Evolutionary conservation across 2,113 vertebrate genomes (phyloP).

Genomic region (Phaetusa simplex): DNA sequence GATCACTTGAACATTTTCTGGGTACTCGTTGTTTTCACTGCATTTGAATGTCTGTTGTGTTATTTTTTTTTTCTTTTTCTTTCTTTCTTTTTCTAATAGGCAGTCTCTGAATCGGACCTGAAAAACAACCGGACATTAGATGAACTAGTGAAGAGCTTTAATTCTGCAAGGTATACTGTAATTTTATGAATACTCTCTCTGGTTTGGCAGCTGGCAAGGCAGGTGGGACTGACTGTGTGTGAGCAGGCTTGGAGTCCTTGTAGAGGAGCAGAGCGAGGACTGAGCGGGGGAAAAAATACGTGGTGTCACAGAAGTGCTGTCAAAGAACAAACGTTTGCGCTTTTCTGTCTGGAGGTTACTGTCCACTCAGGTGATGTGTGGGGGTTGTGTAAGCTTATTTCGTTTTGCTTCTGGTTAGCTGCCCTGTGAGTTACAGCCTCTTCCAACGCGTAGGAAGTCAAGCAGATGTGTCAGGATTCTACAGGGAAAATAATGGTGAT

Average conservation of each 20-base stretch:
- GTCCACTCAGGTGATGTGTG: neutral
- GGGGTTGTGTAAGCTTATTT: neutral
- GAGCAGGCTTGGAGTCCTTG: neutral
- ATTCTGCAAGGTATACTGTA: slow-evolving; percentile 80
- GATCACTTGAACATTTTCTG: slow-evolving; percentile 13
- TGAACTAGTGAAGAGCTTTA: slow-evolving; percentile 87
- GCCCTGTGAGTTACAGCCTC: neutral
- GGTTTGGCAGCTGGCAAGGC: neutral
- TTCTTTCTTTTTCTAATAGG: slow-evolving; percentile 70
- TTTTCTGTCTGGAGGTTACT: neutral
- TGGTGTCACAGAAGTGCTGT: neutral
- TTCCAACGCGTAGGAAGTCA: neutral
- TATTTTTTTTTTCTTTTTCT: accelerated
- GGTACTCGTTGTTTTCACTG: neutral
- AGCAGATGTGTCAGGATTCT: neutral
- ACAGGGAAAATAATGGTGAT: neutral
- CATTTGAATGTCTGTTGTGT: neutral
- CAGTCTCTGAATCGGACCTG: slow-evolving; percentile 86
- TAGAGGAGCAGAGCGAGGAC: neutral
- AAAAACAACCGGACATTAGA: slow-evolving; percentile 91
- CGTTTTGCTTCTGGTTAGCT: neutral
- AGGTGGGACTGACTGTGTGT: neutral
- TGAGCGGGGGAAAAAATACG: accelerated
- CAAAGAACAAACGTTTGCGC: neutral
- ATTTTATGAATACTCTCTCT: neutral